Evolutionary conservation across 1,140 invertebrate species (phyloP).

Genomic region (Lepidostoma basale): DNA sequence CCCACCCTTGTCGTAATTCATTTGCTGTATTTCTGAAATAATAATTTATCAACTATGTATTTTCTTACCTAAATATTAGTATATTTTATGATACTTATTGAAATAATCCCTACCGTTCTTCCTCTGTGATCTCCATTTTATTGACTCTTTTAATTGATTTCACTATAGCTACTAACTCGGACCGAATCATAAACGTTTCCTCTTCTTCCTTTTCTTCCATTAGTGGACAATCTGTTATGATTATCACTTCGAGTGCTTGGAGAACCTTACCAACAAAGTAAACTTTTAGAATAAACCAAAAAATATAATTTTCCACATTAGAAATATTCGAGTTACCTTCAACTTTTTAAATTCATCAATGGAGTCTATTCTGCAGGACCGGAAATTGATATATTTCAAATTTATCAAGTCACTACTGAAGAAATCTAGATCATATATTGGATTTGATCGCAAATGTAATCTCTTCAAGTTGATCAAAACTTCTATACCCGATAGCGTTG

Average conservation of each 20-base stretch:
- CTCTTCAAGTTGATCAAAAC: constrained; percentile 57
- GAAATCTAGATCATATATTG: constrained; percentile 57
- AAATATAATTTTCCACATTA: too few relatives aligned
- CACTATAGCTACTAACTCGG: constrained; percentile 57
- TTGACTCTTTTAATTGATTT: constrained; percentile 60
- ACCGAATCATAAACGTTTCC: constrained; percentile 51
- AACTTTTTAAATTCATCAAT: constrained; percentile 61
- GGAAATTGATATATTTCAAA: constrained; percentile 61
- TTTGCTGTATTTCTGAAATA: constrained; percentile 52
- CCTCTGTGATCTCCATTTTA: constrained; percentile 56
- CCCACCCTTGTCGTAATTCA: constrained; percentile 52
- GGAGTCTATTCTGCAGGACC: constrained; percentile 59
- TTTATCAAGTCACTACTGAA: constrained; percentile 53
- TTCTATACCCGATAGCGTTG: constrained; percentile 52
- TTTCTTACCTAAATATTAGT: background rate
- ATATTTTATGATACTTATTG: background rate
- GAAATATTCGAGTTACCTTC: too few relatives aligned
- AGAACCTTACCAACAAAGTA: constrained; percentile 51
- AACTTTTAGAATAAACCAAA: background rate
- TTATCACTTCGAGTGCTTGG: constrained; percentile 54
- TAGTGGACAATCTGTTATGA: constrained; percentile 58
- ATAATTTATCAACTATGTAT: background rate
- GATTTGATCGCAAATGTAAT: constrained; percentile 61
- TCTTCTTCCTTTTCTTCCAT: constrained; percentile 52
- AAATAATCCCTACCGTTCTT: constrained; percentile 53